Conservation (phyloP, 1,140 invertebrate genomes). For the Ostrea denselamellosa region DNA sequence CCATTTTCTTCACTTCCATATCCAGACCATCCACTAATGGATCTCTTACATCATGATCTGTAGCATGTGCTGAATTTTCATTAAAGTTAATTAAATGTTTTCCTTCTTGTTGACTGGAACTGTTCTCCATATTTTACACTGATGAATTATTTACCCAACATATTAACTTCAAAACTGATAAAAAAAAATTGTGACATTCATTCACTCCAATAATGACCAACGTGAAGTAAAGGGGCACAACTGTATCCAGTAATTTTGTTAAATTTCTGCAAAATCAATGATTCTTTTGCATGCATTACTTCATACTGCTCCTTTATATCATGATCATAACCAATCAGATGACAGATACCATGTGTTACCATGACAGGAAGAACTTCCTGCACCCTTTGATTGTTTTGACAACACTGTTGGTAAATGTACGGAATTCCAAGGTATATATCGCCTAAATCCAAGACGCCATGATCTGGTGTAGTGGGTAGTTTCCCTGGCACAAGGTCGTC, state of each 20-base stretch:
- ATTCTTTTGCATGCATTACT: constrained; percentile 61
- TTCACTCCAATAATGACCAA: constrained; percentile 57
- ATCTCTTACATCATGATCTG: background rate
- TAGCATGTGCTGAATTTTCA: background rate
- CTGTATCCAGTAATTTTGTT: constrained; percentile 61
- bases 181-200: background rate
- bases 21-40: background rate
- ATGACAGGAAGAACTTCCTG: constrained; percentile 61
- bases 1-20: background rate
- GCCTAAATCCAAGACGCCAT: constrained; percentile 56
- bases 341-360: constrained; percentile 65
- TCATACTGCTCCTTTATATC: constrained; percentile 62
- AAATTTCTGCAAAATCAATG: constrained; percentile 59
- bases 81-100: background rate
- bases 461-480: constrained; percentile 49
- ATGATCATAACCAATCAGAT: constrained; percentile 67
- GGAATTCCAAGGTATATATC: constrained; percentile 62
- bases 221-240: constrained; percentile 59
- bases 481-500: constrained; percentile 55
- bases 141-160: background rate
- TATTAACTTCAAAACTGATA: too few relatives aligned
- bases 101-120: background rate
- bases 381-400: constrained; percentile 53
- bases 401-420: constrained; percentile 57
- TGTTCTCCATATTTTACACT: background rate